phyloP scores from a whole-genome alignment of 2,113 vertebrate genomes.

The Ceratotherium simum region DNA sequence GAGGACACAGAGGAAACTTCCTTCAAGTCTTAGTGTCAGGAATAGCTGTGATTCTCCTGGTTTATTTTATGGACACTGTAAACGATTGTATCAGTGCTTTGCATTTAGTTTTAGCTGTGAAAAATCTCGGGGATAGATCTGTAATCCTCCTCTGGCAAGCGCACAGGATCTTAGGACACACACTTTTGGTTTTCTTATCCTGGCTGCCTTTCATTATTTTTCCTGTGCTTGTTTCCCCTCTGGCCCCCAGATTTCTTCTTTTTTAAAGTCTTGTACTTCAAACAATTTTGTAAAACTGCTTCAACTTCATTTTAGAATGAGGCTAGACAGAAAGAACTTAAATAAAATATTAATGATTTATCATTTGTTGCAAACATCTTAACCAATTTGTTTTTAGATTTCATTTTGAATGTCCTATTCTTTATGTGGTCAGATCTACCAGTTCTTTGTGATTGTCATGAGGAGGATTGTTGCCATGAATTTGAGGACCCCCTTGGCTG shows the following conservation, averaged over 20 bases:
- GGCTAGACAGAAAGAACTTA: neutral
- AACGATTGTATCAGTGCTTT: constrained; percentile 4
- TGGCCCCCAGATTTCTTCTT: neutral
- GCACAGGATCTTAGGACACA: neutral
- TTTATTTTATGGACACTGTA: constrained; percentile 24
- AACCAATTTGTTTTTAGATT: neutral
- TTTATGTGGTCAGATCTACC: neutral
- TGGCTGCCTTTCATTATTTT: neutral
- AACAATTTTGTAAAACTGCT: neutral
- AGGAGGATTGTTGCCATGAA: neutral
- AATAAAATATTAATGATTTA: neutral
- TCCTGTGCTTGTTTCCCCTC: neutral
- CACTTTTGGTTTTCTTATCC: neutral
- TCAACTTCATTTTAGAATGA: constrained; percentile 40
- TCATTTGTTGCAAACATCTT: neutral
- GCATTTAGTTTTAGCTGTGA: neutral
- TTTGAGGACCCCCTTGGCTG: neutral
- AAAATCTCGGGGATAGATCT: neutral
- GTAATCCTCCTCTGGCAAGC: neutral
- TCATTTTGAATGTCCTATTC: neutral
- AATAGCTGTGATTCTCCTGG: neutral
- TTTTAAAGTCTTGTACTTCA: neutral
- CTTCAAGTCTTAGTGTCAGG: neutral
- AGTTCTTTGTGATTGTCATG: neutral
- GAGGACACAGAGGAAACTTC: neutral